phyloP scores from a whole-genome alignment of 1,140 invertebrate species.

The Drosophila prosaltans region DNA sequence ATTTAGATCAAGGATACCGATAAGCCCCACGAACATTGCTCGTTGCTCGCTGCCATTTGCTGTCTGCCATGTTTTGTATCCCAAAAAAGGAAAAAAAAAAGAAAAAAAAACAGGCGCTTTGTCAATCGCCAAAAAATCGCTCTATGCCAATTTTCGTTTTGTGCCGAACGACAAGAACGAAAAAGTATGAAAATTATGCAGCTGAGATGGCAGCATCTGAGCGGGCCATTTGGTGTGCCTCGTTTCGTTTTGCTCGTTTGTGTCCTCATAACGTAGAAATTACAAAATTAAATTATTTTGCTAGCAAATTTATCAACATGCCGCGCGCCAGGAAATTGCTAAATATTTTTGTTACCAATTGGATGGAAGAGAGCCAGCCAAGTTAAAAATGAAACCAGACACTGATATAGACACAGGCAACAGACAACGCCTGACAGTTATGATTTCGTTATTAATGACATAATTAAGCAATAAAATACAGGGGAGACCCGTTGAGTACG shows the following conservation, averaged over 20 bases:
- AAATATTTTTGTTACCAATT: conserved; percentile 75
- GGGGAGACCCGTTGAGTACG: conserved; percentile 21
- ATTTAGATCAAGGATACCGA: conserved; percentile 79
- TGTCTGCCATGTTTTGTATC: conserved; percentile 11
- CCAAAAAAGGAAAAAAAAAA: too few relatives aligned
- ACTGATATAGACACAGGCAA: not conserved
- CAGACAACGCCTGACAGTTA: conserved; percentile 36
- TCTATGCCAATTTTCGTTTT: conserved; percentile 76
- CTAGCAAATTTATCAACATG: conserved; percentile 67
- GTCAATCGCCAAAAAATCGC: conserved; percentile 64
- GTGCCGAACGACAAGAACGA: conserved; percentile 57
- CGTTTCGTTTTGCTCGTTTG: conserved; percentile 7
- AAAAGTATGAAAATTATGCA: conserved; percentile 76
- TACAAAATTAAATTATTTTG: conserved; percentile 73
- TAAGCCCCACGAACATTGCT: conserved; percentile 36
- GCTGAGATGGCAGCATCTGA: conserved; percentile 54
- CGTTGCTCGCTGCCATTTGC: conserved; percentile 47
- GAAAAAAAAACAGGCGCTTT: conserved; percentile 55
- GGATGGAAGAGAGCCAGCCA: conserved; percentile 12
- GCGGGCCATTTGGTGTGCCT: conserved; percentile 6
- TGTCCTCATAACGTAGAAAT: conserved; percentile 42
- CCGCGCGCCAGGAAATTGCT: conserved; percentile 68
- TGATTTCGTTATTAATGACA: conserved; percentile 71
- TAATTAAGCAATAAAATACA: conserved; percentile 70
- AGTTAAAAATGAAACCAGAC: conserved; percentile 1